Evolutionary conservation across 2,113 vertebrate species (phyloP), one percentile per base, ranked within the genome.

Genomic region (Burhinus bistriatus): DNA sequence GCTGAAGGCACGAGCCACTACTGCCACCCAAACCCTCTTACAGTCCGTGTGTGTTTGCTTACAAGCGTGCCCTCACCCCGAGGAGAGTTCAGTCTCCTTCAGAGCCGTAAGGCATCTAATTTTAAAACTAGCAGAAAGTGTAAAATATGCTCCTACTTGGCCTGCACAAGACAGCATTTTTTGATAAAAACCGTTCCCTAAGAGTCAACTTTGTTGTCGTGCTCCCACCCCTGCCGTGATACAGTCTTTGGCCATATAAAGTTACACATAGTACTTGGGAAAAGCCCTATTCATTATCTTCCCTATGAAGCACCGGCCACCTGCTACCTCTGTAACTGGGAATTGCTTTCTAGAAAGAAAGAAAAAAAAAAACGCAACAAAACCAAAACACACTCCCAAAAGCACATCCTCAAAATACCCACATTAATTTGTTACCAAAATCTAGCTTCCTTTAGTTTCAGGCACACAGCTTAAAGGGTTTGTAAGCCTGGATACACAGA

Each of bases 41-140:
- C 2, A 6, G 14, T 45, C 42, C 21, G 12, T 3, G 0, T 6
- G 4, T 12, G 6, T 3, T 42, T 58, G 45, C 51, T 79, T 55
- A 85, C 1, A 2, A 79, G 61, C 2, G 2, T 1, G 4, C 9
- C 11, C n/a, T 83, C 40, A 22, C 8, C 26, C 30, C 1, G 0
- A 72, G 2, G 2, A 73, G 9, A 70, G 20, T 40, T 62, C 4
- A 0, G 40, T 19, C 49, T 87, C 47, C 71, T 87, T 52, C 59
- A 68, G 21, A 88, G 42, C 8, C 9, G 1, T 42, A 64, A 3
- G 75, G 51, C 20, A 79, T 27, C 40, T 38, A 5, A 73, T 64
- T 73, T 87, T 65, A 59, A 86, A 82, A 32, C 45, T 38, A 82
- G 54, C 47, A 70, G 18, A 6, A 65, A 58, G 51, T 15, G 4